phyloP scores from a whole-genome alignment of 2,888 invertebrate genomes.

The Orthosia cruda region DNA sequence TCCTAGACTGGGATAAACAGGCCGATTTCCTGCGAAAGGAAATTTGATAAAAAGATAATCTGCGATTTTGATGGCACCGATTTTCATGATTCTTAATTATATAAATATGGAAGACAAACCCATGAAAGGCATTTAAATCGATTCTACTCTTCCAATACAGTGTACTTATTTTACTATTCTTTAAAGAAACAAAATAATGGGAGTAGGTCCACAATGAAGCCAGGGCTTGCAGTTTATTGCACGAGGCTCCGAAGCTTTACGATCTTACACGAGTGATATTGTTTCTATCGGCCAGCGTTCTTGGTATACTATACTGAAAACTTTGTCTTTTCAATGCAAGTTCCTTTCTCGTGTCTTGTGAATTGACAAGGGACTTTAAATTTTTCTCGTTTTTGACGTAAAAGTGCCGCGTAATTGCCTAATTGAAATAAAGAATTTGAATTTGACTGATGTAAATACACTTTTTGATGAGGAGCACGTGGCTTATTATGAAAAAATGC shows the following conservation, averaged over 20 bases:
- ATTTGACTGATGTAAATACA: too few species aligned
- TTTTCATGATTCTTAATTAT: not conserved
- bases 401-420: too few species aligned
- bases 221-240: slow-evolving; percentile 35
- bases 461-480: too few species aligned
- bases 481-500: too few species aligned
- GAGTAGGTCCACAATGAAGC: slow-evolving; percentile 33
- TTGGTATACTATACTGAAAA: slow-evolving; percentile 4
- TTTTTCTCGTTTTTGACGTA: too few species aligned
- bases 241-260: slow-evolving; percentile 28
- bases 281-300: slow-evolving; percentile 21
- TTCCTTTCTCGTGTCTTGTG: not conserved
- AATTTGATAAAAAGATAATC: not conserved
- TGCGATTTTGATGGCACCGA: not conserved
- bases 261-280: slow-evolving; percentile 17
- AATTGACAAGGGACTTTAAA: not conserved
- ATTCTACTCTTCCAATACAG: not conserved
- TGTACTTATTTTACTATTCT: slow-evolving; percentile 18
- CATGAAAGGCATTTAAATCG: not conserved
- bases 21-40: not conserved
- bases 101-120: not conserved
- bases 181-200: slow-evolving; percentile 29
- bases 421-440: too few species aligned
- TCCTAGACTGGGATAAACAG: not conserved
- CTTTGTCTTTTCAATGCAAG: not conserved